These are phyloP conservation scores for Drosophila repleta DNA, from an alignment of 1,140 invertebrate species.

Conservation along the genomic window DNA sequence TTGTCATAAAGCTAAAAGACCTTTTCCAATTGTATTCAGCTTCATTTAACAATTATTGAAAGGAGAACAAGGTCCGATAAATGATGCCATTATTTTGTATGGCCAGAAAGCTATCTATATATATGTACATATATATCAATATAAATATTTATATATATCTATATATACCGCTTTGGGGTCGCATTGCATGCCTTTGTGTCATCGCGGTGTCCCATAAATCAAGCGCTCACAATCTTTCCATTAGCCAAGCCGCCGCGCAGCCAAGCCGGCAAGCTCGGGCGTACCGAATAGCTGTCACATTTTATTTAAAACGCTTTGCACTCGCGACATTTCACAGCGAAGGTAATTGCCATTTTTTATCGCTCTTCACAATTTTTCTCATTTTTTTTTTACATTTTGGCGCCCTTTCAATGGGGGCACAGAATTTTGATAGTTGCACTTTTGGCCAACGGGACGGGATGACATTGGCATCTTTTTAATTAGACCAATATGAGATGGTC, in stretches of 20 bases:
- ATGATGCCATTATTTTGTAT: too few species aligned
- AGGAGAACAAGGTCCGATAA: too few species aligned
- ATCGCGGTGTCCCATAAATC: conserved; percentile 67
- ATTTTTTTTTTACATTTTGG: conserved; percentile 17
- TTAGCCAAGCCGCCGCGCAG: conserved; percentile 51
- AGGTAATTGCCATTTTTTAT: conserved; percentile 51
- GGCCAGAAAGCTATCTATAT: too few species aligned
- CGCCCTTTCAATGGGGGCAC: background rate
- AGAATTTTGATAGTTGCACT: conserved; percentile 25
- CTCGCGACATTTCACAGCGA: conserved; percentile 22
- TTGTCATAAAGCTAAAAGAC: too few species aligned
- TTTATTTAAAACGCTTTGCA: conserved; percentile 61
- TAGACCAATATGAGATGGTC: conserved; percentile 49
- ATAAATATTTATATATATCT: too few species aligned
- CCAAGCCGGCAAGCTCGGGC: conserved; percentile 39
- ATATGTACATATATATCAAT: too few species aligned
- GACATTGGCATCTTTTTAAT: conserved; percentile 37
- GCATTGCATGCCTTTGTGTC: conserved; percentile 62
- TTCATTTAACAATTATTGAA: too few species aligned
- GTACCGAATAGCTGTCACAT: conserved; percentile 65
- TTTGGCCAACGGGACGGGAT: background rate
- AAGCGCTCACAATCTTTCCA: conserved; percentile 60
- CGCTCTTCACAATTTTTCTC: conserved; percentile 17
- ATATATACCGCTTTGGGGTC: background rate
- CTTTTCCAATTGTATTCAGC: too few species aligned